A percentile compares a stretch with the other conserved stretches of the same genome.
phyloP scores from a whole-genome alignment of 2,113 vertebrate genomes.

The Aldabrachelys gigantea region DNA sequence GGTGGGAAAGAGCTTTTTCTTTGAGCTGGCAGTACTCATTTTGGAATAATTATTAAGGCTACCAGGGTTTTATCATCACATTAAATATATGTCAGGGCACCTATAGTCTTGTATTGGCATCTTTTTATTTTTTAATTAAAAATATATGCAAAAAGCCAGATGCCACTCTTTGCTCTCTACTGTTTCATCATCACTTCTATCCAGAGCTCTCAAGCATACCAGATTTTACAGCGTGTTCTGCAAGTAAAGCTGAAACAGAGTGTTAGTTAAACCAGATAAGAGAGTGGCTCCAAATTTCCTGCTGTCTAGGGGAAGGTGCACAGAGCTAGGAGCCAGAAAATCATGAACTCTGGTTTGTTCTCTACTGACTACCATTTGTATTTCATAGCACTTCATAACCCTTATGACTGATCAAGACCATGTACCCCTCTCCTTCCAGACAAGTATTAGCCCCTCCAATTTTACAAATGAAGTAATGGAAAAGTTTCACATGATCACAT shows the following conservation, averaged over 20 bases:
- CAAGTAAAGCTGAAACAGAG: conserved; percentile 31
- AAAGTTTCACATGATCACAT: not conserved
- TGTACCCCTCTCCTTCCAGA: rapidly evolving
- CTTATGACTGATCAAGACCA: not conserved
- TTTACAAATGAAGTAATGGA: not conserved
- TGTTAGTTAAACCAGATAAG: not conserved
- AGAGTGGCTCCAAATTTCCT: conserved; percentile 13
- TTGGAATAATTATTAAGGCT: conserved; percentile 56
- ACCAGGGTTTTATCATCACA: conserved; percentile 42
- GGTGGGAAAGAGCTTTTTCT: not conserved
- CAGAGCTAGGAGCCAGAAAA: not conserved
- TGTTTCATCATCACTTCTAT: conserved; percentile 50
- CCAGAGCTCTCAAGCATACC: not conserved
- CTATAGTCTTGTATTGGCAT: conserved; percentile 55
- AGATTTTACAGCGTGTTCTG: not conserved
- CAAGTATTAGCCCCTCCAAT: not conserved
- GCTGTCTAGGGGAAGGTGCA: conserved; percentile 2
- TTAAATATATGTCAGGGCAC: conserved; percentile 67
- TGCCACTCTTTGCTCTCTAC: conserved; percentile 45
- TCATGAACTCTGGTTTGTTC: not conserved
- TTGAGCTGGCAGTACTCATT: conserved; percentile 45
- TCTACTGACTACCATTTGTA: not conserved
- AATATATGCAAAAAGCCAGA: conserved; percentile 53
- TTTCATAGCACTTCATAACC: not conserved
- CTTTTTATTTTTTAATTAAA: conserved; percentile 70